Base-by-base conservation (phyloP, 2,797 vertebrate species). In the Gadopsis marmoratus region DNA sequence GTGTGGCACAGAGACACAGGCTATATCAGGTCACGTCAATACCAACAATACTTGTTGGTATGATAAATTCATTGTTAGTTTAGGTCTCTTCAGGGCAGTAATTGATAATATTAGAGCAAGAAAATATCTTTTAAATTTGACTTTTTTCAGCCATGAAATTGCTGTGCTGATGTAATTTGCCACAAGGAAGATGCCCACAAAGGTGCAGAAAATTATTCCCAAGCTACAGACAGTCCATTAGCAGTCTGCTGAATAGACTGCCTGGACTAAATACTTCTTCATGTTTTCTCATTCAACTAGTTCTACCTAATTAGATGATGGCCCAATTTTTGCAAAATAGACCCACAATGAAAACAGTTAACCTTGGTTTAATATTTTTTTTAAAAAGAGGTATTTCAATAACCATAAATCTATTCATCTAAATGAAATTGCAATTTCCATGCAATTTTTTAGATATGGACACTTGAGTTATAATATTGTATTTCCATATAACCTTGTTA, bases 61-160 rank as follows among this genome's bases (percentile, higher is more conserved):
- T 11, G 21, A 54, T 54, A 21, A 21, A 60, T 54, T 45, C 16
- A 47, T 48, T 43, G 55, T 50, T 45, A 41, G 23, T 41, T 65
- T 17, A 7, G 61, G 48, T 62, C 19, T 26, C 50, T 47, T 37
- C 21, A 21, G 58, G 67, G 33, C 17, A 41, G 7, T 55, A 9
- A 0, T 39, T 48, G 17, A 23, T 48, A 35, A 51, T 35, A 39
- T n/a, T 37, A 31, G 19, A 31, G 33, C 26, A 26, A 39, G 33
- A 51, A 65, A 43, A 59, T 17, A n/a, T 50, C 16, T 14, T 59
- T 31, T 65, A 16, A 51, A 43, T 43, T 19, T 39, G 45, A 5
- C 23, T 19, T 64, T 64, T 63, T 71, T 54, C 41, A 58, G 67
- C 67, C 51, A 50, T 78, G 54, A 78, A 66, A 71, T 54, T 72